A percentile compares a stretch with the other conserved stretches of the same genome.
These are phyloP conservation scores for Burhinus bistriatus DNA, from an alignment of 2,113 vertebrate species.

Conservation along the genomic window DNA sequence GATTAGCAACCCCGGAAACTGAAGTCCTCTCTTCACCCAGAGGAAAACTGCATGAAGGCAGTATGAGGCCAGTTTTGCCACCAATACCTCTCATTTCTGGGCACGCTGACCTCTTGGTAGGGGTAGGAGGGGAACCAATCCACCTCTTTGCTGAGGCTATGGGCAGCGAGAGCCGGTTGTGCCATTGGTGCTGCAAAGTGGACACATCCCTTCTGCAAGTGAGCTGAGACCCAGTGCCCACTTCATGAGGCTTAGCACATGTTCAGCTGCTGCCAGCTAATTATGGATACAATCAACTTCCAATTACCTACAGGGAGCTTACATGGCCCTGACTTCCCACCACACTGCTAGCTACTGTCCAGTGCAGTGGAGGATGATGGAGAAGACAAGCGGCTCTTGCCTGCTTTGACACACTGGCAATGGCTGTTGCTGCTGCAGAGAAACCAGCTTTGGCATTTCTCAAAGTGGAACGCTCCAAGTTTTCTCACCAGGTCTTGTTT, in stretches of 20 bases:
- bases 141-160: not conserved
- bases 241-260: not conserved
- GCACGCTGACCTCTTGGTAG: not conserved
- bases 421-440: not conserved
- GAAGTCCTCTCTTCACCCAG: not conserved
- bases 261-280: not conserved
- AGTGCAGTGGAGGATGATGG: not conserved
- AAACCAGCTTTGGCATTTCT: not conserved
- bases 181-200: not conserved
- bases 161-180: not conserved
- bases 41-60: not conserved
- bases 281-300: not conserved
- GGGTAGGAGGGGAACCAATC: not conserved
- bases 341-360: accelerated
- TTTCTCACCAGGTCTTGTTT: not conserved
- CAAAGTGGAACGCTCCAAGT: not conserved
- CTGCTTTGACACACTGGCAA: accelerated
- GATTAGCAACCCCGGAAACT: not conserved
- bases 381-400: not conserved
- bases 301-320: not conserved
- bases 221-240: not conserved
- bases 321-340: not conserved
- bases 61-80: not conserved
- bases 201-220: not conserved
- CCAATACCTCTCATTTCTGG: not conserved